Evolutionary conservation across 37 sponge, comb jelly and placozoan species (phyloP).

Genomic region (Halisarca cf. caerulea): DNA sequence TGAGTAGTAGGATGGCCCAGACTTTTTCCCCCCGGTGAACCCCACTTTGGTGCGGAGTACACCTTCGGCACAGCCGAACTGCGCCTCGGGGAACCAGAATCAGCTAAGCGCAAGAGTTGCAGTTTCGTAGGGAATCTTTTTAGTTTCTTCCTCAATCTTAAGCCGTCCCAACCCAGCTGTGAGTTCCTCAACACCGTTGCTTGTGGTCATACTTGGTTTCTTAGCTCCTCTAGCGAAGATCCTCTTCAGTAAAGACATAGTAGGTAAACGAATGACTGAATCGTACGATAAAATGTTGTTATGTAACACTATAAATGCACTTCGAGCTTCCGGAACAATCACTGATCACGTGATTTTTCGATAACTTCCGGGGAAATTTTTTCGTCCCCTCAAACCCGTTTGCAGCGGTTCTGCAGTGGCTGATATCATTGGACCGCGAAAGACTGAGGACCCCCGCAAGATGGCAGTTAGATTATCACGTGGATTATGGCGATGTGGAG

Average conservation of each 20-base stretch:
- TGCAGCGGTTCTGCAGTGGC: no score
- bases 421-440: no score
- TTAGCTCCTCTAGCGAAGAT: background rate
- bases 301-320: no score
- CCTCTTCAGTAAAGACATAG: background rate
- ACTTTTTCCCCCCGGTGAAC: slow-evolving; percentile 93
- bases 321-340: no score
- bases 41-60: slow-evolving; percentile 92
- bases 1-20: slow-evolving; percentile 81
- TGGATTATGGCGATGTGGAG: no score
- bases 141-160: background rate
- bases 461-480: no score
- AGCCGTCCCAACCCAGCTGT: background rate
- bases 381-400: no score
- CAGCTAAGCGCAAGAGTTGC: slow-evolving; percentile 98
- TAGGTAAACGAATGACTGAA: no score
- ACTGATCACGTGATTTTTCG: no score
- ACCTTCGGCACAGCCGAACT: slow-evolving; percentile 93
- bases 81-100: slow-evolving; percentile 99
- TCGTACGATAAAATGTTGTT: no score
- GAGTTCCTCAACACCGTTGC: background rate
- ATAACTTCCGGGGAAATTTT: no score
- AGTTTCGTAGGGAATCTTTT: slow-evolving; percentile 41
- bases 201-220: background rate
- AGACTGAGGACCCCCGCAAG: no score